These are phyloP conservation scores for Arothron firmamentum DNA, from an alignment of 2,113 vertebrate species.

Conservation along the genomic window DNA sequence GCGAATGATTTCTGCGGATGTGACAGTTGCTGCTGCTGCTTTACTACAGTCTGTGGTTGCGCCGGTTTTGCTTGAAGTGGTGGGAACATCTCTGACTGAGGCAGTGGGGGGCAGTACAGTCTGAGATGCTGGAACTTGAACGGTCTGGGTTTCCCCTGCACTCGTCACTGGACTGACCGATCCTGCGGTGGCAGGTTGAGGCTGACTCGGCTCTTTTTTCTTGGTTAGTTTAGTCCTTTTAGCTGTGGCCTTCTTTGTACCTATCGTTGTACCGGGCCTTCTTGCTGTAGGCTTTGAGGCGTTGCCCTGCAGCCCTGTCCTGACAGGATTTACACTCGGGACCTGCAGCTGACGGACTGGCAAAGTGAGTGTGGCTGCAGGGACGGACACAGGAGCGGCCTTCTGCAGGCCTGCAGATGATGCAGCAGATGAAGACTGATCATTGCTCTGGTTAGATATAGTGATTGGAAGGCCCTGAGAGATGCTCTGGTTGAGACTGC, in stretches of 20 bases:
- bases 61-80: slow-evolving; percentile 20
- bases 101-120: slow-evolving; percentile 24
- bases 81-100: slow-evolving; percentile 21
- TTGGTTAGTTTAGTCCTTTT: slow-evolving; percentile 80
- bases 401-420: slow-evolving; percentile 68
- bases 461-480: slow-evolving; percentile 77
- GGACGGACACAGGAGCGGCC: slow-evolving; percentile 29
- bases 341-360: slow-evolving; percentile 53
- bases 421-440: slow-evolving; percentile 71
- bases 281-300: slow-evolving; percentile 53
- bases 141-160: slow-evolving; percentile 32
- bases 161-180: slow-evolving; percentile 55
- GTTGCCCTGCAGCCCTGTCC: slow-evolving; percentile 35
- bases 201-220: slow-evolving; percentile 63
- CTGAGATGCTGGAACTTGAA: slow-evolving; percentile 32
- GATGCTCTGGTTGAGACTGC: slow-evolving; percentile 95
- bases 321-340: slow-evolving; percentile 35
- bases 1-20: slow-evolving; percentile 28
- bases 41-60: slow-evolving; percentile 12
- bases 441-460: slow-evolving; percentile 82
- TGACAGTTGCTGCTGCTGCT: slow-evolving; percentile 9
- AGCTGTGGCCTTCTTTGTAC: slow-evolving; percentile 72
- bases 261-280: slow-evolving; percentile 60
- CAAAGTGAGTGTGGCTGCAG: slow-evolving; percentile 33
- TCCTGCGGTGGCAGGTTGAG: slow-evolving; percentile 39